These are phyloP conservation scores for Urophycis tenuis DNA, from an alignment of 2,797 vertebrate species.

Conservation along the genomic window DNA sequence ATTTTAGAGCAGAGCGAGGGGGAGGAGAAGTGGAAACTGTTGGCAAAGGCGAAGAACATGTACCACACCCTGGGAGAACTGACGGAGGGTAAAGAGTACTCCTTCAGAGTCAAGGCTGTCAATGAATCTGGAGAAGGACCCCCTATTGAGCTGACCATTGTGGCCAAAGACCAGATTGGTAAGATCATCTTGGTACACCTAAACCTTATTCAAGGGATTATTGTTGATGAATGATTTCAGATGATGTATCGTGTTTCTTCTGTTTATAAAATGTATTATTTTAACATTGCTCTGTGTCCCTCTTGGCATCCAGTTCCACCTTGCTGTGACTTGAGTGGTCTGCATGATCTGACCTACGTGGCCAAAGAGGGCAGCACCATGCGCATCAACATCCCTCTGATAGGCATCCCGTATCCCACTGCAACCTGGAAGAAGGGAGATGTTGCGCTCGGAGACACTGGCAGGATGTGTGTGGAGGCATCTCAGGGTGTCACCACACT, in stretches of 20 bases:
- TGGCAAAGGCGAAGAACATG: slow-evolving; percentile 79
- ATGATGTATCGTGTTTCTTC: slow-evolving; percentile 1
- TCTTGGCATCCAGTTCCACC: slow-evolving; percentile 76
- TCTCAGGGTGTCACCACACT: slow-evolving; percentile 82
- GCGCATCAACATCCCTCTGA: slow-evolving; percentile 86
- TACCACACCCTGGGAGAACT: slow-evolving; percentile 77
- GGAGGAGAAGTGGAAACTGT: slow-evolving; percentile 86
- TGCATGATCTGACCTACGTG: slow-evolving; percentile 80
- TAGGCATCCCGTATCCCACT: slow-evolving; percentile 79
- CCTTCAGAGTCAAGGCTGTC: slow-evolving; percentile 86
- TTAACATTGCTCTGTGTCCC: not conserved
- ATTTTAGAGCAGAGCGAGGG: slow-evolving; percentile 79
- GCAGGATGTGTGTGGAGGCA: slow-evolving; percentile 84
- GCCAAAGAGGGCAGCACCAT: slow-evolving; percentile 92
- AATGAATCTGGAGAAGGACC: slow-evolving; percentile 91
- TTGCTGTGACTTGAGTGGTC: slow-evolving; percentile 83
- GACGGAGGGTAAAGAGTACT: slow-evolving; percentile 85
- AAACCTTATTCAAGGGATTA: not conserved
- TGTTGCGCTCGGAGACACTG: slow-evolving; percentile 75
- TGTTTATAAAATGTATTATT: not conserved
- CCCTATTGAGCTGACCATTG: slow-evolving; percentile 76
- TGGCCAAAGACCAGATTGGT: slow-evolving; percentile 95
- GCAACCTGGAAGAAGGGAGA: slow-evolving; percentile 91
- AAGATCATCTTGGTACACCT: slow-evolving; percentile 41
- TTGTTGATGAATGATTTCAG: not conserved